Evolutionary conservation across 30 jellyfish, hydroid and myxozoan species (phyloP).

Genomic region (Catostylus mosaicus): DNA sequence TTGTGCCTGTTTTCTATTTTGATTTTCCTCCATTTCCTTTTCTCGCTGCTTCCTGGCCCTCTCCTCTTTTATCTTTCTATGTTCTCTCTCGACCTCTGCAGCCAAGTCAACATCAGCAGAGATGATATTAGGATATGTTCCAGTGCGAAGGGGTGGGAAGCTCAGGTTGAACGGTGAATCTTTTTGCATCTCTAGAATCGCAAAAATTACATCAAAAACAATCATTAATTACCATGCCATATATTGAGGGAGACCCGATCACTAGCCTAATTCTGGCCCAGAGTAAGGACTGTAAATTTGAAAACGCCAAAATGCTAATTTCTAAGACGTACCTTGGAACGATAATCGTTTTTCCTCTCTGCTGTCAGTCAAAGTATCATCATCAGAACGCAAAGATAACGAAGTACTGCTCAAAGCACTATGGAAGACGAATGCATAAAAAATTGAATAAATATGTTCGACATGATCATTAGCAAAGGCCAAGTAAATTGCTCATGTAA

Average conservation of each 20-base stretch:
- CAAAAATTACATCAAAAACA: too few relatives aligned
- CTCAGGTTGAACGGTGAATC: conserved; percentile 27
- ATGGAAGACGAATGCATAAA: too few relatives aligned
- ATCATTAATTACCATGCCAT: too few relatives aligned
- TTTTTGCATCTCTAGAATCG: conserved; percentile 2
- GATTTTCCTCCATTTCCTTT: conserved; percentile 12
- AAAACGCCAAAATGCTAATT: too few relatives aligned
- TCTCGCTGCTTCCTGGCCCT: conserved; percentile 69
- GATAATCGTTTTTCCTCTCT: conserved; percentile 25
- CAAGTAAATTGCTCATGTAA: too few relatives aligned
- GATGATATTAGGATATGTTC: conserved; percentile 76
- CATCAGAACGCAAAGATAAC: conserved; percentile 57
- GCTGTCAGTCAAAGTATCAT: conserved; percentile 42
- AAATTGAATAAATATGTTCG: too few relatives aligned
- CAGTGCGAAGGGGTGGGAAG: conserved; percentile 82
- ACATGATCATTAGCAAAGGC: too few relatives aligned
- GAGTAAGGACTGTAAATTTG: too few relatives aligned
- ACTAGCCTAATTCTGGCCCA: too few relatives aligned
- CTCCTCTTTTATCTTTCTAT: conserved; percentile 55
- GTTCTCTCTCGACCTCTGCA: conserved; percentile 70
- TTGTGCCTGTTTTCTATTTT: conserved; percentile 3
- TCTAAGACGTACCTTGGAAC: conserved; percentile 6
- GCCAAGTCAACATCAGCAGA: conserved; percentile 56
- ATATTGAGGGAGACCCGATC: too few relatives aligned
- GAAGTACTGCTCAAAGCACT: conserved; percentile 72